A percentile compares a stretch with the other conserved stretches of the same genome.
phyloP scores from a whole-genome alignment of 2,888 invertebrate genomes.

The Carpatolechia fugitivella region DNA sequence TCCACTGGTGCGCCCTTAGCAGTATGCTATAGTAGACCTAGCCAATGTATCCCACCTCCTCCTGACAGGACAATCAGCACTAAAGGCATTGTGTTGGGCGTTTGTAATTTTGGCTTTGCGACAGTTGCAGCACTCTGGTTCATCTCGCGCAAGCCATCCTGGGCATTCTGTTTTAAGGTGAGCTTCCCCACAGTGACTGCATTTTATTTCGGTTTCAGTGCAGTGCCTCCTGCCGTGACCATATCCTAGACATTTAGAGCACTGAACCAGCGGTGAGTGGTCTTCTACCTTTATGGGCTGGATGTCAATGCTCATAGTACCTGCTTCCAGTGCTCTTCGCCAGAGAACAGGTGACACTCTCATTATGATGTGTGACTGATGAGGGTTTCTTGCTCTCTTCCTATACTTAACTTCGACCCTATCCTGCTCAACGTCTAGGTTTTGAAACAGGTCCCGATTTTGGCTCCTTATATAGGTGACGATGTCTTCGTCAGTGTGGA shows the following conservation, averaged over 20 bases:
- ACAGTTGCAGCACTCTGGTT: conserved; percentile 14
- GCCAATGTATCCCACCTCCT: not conserved
- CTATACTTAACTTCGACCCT: not conserved
- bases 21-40: not conserved
- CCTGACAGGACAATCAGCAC: not conserved
- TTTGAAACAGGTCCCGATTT: not conserved
- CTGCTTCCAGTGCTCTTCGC: not conserved
- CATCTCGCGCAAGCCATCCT: not conserved
- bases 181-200: conserved; percentile 14
- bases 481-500: not conserved
- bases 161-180: conserved; percentile 2
- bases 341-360: not conserved
- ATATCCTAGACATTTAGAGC: no score
- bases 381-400: not conserved
- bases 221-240: not conserved
- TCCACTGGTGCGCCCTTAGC: conserved; percentile 3
- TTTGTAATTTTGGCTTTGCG: not conserved
- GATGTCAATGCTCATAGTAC: not conserved
- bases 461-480: not conserved
- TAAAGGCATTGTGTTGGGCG: conserved; percentile 8
- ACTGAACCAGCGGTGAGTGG: no score
- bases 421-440: not conserved
- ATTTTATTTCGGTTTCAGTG: not conserved
- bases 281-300: no score
- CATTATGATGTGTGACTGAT: not conserved